These are phyloP conservation scores for Hylia prasina DNA, from an alignment of 2,113 vertebrate species.

Conservation along the genomic window DNA sequence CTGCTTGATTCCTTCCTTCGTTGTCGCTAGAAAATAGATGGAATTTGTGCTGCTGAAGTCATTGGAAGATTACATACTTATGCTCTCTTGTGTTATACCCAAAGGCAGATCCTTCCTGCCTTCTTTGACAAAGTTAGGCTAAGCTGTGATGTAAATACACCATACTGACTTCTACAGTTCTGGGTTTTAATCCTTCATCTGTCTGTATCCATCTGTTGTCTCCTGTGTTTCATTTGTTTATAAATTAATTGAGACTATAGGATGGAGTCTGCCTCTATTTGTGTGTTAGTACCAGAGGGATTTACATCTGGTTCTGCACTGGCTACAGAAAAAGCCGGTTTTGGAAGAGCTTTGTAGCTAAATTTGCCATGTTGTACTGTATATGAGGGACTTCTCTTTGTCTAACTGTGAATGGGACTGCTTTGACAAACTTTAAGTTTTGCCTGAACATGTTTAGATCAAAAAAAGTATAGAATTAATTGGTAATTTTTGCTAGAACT, in stretches of 20 bases:
- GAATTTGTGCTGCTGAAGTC: background rate
- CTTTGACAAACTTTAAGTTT: background rate
- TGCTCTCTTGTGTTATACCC: rapidly evolving
- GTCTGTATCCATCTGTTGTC: background rate
- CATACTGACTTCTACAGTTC: background rate
- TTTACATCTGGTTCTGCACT: background rate
- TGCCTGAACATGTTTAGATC: background rate
- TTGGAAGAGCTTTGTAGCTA: background rate
- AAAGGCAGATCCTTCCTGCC: background rate
- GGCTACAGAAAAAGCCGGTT: background rate
- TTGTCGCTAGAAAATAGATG: background rate
- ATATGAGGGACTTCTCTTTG: background rate
- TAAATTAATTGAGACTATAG: background rate
- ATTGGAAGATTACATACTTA: background rate
- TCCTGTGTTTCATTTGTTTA: background rate
- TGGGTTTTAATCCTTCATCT: background rate
- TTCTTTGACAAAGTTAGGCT: background rate
- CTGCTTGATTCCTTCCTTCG: background rate
- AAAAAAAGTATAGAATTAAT: background rate
- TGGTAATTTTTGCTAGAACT: background rate
- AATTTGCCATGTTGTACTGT: background rate
- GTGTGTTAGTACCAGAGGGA: background rate
- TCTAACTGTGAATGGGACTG: background rate
- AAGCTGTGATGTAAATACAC: background rate
- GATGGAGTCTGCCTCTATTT: background rate